Conservation (phyloP, 2,797 vertebrate species). For the Pseudomugil gertrudae region DNA sequence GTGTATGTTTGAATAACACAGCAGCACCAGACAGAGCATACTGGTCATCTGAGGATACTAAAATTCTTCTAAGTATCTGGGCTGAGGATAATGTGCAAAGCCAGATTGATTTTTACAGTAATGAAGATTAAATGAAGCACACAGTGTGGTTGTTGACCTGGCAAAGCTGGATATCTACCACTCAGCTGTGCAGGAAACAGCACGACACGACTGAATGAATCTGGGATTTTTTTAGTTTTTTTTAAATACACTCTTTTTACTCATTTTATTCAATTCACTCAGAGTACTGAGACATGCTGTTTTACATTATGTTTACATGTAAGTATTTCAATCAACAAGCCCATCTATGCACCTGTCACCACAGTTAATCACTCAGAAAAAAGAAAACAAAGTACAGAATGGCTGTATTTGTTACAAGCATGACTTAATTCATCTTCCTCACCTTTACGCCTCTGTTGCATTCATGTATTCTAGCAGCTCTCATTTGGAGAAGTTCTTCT, state of each 20-base stretch:
- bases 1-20: neutral
- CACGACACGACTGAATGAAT: neutral
- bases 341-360: neutral
- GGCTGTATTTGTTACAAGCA: no score
- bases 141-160: neutral
- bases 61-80: neutral
- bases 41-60: neutral
- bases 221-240: neutral
- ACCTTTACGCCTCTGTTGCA: no score
- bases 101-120: neutral
- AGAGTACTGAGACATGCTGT: neutral
- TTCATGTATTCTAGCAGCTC: no score
- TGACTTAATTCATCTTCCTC: no score
- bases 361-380: neutral
- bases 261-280: neutral
- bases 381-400: no score
- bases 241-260: no score
- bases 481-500: no score
- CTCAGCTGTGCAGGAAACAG: neutral
- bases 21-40: neutral
- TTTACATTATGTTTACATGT: neutral
- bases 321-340: neutral
- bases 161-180: neutral
- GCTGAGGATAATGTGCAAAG: neutral
- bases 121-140: conserved; percentile 1